Evolutionary conservation across 64 coral and sea anemone species (phyloP), one percentile per base, ranked within the genome.

Genomic region (Dendrophyllia cribrosa): DNA sequence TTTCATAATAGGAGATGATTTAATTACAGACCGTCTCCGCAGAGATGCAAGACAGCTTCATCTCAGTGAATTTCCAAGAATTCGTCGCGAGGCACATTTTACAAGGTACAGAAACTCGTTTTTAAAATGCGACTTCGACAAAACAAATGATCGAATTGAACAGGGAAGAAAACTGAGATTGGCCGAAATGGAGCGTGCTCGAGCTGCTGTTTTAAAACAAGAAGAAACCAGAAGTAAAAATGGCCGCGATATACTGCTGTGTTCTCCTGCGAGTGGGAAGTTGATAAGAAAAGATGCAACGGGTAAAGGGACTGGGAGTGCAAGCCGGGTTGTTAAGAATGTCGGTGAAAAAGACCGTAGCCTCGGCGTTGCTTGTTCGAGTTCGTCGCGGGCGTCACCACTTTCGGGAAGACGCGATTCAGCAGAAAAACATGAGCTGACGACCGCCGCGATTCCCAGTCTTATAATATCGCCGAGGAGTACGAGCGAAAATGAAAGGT

Each of bases 21-120:
- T 68, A 6, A 70, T n/a, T 4, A 56, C 66, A 10, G 83, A 93
- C 6, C 83, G 91, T 19, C 48, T 86, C 12, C 82, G 82, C 1
- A n/a, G 82, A 52, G 91, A 93, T 0, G 91, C 91, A 14, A 86
- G 82, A n/a, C 91, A 93, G 44, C 83, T 93, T 21, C 91, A 93
- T 34, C 80, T 61, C 22, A 93, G 91, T 25, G 21, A 93, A 75
- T 87, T 86, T 66, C 64, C 63, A 21, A 85, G 62, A 60, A 86
- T 59, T 8, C 91, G 91, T 67, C 66, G 91, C 16, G 75, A 93
- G 46, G 91, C 82, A 2, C 82, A 93, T 55, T 93, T 86, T 12
- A 82, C 91, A 3, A 59, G 91, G 15, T 78, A 67, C 44, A 74
- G 83, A 56, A 93, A 93, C 50, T 83, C 91, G 23, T 68, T 85